Base-by-base conservation (phyloP, 2,797 vertebrate species). In the Chelon auratus region DNA sequence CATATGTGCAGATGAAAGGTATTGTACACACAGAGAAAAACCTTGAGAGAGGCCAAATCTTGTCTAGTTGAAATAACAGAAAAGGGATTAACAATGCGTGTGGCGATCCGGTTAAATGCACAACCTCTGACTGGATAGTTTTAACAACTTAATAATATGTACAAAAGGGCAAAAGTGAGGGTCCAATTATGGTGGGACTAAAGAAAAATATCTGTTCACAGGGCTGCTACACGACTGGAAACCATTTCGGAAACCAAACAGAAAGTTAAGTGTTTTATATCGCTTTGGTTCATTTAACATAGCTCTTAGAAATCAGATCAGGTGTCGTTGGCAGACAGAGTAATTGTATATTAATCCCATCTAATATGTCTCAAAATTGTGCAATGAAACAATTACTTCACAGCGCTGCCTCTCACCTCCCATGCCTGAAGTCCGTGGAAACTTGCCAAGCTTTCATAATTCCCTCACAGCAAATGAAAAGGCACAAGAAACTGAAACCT, bases 141-240 rank as follows among this genome's bases (percentile, higher is more conserved):
- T 91, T 91, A 93, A 94, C 90, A 90, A 93, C 91, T 90, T 93
- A 94, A 93, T 93, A 92, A 91, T 91, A 89, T 84, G 90, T 90
- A 90, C 85, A 84, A 90, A 91, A 90, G 85, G 82, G 81, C 69
- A 82, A 91, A 91, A 84, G 80, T 85, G 82, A 90, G 80, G 63
- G 80, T 87, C 82, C 86, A 88, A 90, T 93, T 93, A 93, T 87
- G 81, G 80, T 62, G 77, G 64, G 67, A 67, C 68, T 74, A 68
- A 66, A 82, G 75, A 77, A 85, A 91, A 90, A 91, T 88, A 68
- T 87, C 83, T 87, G 86, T 85, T 91, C 85, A 69, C 81, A 92
- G 80, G 72, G 76, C 62, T 63, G 78, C 79, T 91, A 33, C 50
- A 72, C 61, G 86, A 91, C 91, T 93, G 92, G 92, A 92, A 93